Evolutionary conservation across 2,888 invertebrate species (phyloP), one percentile per base, ranked within the genome.

Genomic region (Drosophila antonietae): DNA sequence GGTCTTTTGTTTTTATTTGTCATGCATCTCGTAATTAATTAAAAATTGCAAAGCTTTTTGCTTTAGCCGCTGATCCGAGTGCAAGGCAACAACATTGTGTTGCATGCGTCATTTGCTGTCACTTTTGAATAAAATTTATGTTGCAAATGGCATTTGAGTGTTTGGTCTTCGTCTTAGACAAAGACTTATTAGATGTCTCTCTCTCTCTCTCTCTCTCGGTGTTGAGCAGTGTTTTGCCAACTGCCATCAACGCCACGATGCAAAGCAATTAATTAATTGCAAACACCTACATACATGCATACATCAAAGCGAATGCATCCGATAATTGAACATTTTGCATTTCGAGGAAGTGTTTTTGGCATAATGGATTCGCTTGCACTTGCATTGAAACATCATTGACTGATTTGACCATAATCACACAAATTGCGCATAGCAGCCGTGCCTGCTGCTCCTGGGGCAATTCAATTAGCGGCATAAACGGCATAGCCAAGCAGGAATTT

Each of bases 231-330:
- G 41, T 55, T 18, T 46, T 49, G 55, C 56, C 56, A 55, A 23
- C 28, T 55, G 35, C 63, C 67, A 71, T 53, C 64, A 64, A 58
- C 47, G 65, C 49, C 35, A 39, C 63, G 57, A 33, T 57, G 31
- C 58, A 68, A 64, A 60, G 77, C 77, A 73, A 87, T 89, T 87
- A 89, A 86, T 86, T 84, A 89, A 80, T 63, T 37, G 37, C 76
- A 62, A 41, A 72, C 82, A 82, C 78, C 86, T 68, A 83, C 84
- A 81, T 77, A 62, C 35, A 72, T 85, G 80, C 78, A 83, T 68
- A 83, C 81, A 81, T 77, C 70, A 75, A 63, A 49, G 51, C 55
- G 56, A 51, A 49, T 56, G 28, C 68, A 68, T 61, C 28, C 35
- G 58, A 59, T 75, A 62, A 69, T 60, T 74, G 43, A 60, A 55